Evolutionary conservation across 2,797 vertebrate genomes (phyloP).

Genomic region (Enteromius trimaculatus): DNA sequence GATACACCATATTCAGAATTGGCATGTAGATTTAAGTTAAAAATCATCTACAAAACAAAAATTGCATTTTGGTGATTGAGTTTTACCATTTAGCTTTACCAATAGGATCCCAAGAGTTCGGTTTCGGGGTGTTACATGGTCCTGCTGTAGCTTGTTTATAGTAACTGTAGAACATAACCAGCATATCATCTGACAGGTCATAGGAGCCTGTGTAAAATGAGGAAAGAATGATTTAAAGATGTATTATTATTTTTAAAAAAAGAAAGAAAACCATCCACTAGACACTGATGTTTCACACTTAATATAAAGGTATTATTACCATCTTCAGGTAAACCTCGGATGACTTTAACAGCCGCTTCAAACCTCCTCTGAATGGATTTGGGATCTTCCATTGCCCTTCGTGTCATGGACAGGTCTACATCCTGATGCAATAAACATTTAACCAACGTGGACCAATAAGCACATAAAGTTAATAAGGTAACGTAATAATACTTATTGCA

Average conservation of each 20-base stretch:
- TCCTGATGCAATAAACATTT: not conserved
- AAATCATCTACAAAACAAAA: not conserved
- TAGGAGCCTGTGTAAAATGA: slow-evolving; percentile 82
- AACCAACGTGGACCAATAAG: not conserved
- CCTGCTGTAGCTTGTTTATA: slow-evolving; percentile 92
- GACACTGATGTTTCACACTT: not conserved
- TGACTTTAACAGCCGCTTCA: slow-evolving; percentile 91
- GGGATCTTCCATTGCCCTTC: slow-evolving; percentile 79
- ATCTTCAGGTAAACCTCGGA: slow-evolving; percentile 90
- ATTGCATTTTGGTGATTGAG: not conserved
- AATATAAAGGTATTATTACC: slow-evolving; percentile 77
- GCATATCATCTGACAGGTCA: slow-evolving; percentile 94
- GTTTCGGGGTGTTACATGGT: slow-evolving; percentile 85
- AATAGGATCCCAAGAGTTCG: slow-evolving; percentile 89
- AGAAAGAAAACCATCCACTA: not conserved
- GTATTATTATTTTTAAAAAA: not conserved
- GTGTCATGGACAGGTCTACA: slow-evolving; percentile 55
- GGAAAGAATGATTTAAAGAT: not conserved
- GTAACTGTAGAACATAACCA: slow-evolving; percentile 94
- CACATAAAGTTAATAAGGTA: not conserved
- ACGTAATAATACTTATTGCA: not conserved
- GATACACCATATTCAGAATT: not conserved
- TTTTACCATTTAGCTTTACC: slow-evolving; percentile 92
- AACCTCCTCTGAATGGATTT: slow-evolving; percentile 84
- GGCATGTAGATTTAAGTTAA: not conserved